phyloP scores from a whole-genome alignment of 2,888 invertebrate genomes.

The Brassicogethes aeneus region DNA sequence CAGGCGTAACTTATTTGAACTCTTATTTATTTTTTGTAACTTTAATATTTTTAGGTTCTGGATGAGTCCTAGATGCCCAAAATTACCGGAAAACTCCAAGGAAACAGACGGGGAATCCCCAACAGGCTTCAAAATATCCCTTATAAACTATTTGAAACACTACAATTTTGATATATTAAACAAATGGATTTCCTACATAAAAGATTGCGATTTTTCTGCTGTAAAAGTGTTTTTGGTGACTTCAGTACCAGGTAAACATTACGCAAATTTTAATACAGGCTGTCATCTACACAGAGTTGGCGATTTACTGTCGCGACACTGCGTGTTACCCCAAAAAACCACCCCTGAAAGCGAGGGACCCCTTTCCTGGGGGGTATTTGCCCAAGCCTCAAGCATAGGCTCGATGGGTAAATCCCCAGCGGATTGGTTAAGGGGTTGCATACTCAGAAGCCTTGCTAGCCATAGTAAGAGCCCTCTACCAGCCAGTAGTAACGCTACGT shows the following conservation, averaged over 20 bases:
- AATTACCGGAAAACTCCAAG: slow-evolving; percentile 46
- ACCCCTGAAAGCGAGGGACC: slow-evolving; percentile 35
- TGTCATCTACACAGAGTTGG: slow-evolving; percentile 50
- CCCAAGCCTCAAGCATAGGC: slow-evolving; percentile 89
- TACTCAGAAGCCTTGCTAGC: slow-evolving; percentile 53
- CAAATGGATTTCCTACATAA: slow-evolving; percentile 65
- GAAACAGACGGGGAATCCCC: slow-evolving; percentile 64
- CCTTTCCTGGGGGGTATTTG: slow-evolving; percentile 49
- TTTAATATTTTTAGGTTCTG: slow-evolving; percentile 56
- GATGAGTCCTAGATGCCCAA: slow-evolving; percentile 76
- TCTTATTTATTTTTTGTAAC: no score
- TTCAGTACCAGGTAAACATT: slow-evolving; percentile 77
- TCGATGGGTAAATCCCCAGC: slow-evolving; percentile 55
- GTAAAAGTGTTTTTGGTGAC: slow-evolving; percentile 79
- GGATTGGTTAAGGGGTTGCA: slow-evolving; percentile 70
- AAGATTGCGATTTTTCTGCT: slow-evolving; percentile 70
- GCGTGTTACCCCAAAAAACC: slow-evolving; percentile 39
- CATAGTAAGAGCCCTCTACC: slow-evolving; percentile 47
- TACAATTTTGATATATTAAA: slow-evolving; percentile 62
- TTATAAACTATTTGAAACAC: slow-evolving; percentile 65
- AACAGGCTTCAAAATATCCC: slow-evolving; percentile 71
- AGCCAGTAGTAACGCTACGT: slow-evolving; percentile 47
- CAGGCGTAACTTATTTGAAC: slow-evolving; percentile 60
- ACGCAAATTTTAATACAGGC: slow-evolving; percentile 23
- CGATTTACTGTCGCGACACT: slow-evolving; percentile 56